Percentiles rank a stretch among this genome's conserved stretches.
Evolutionary conservation across 2,113 vertebrate species (phyloP).

Genomic region (Choloepus hoffmanni): DNA sequence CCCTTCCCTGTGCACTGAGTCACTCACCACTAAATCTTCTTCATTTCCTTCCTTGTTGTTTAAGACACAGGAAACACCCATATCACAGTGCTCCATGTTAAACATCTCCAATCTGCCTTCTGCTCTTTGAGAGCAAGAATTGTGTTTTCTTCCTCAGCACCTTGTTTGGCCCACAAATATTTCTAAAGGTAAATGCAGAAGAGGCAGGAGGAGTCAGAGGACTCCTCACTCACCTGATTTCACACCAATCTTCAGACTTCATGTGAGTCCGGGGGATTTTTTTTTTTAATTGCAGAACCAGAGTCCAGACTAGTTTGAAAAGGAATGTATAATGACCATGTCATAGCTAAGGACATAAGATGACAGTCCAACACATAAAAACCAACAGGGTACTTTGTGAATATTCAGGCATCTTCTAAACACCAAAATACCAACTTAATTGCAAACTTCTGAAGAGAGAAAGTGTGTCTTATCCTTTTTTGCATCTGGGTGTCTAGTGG

Average conservation of each 20-base stretch:
- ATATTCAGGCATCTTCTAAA: background rate
- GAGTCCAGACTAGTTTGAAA: background rate
- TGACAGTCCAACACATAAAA: background rate
- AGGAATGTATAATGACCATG: background rate
- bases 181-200: background rate
- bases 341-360: background rate
- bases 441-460: background rate
- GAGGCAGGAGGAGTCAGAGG: background rate
- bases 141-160: background rate
- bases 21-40: background rate
- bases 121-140: too few relatives aligned
- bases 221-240: background rate
- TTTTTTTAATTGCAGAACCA: background rate
- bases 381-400: background rate
- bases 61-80: background rate
- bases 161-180: background rate
- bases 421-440: background rate
- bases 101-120: background rate
- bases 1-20: background rate
- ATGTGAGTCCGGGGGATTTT: background rate
- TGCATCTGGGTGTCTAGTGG: background rate
- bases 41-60: background rate
- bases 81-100: background rate
- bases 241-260: background rate
- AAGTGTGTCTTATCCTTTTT: background rate